A percentile compares a stretch with the other conserved stretches of the same genome.
Conservation (phyloP, 2,888 invertebrate genomes). For the Orthosia cruda region DNA sequence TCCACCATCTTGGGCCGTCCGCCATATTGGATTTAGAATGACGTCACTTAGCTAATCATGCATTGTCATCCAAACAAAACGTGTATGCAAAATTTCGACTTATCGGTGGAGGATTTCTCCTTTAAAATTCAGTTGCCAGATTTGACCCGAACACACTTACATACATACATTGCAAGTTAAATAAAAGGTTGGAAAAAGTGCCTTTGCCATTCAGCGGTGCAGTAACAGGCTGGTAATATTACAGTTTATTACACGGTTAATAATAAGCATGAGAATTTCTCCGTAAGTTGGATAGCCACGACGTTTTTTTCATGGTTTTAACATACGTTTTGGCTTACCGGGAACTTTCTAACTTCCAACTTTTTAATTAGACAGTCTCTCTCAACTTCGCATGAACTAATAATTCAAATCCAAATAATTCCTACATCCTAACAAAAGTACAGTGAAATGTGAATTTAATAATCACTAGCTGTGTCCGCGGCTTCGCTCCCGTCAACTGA, state of each 20-base stretch:
- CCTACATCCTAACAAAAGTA: slow-evolving; percentile 30
- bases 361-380: slow-evolving; percentile 39
- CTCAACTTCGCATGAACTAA: slow-evolving; percentile 18
- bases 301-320: slow-evolving; percentile 18
- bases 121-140: no score
- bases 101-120: no score
- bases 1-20: no score
- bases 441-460: slow-evolving; percentile 29
- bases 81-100: no score
- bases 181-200: no score
- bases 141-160: no score
- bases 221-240: background rate
- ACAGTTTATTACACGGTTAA: slow-evolving; percentile 11
- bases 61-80: no score
- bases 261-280: slow-evolving; percentile 10
- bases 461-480: slow-evolving; percentile 15
- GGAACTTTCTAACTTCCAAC: slow-evolving; percentile 43
- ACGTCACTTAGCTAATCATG: no score
- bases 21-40: no score
- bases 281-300: slow-evolving; percentile 20
- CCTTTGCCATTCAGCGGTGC: no score
- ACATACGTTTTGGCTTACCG: slow-evolving; percentile 10
- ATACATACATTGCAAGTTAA: no score
- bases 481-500: no score
- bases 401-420: slow-evolving; percentile 30